Conservation (phyloP, 2,797 vertebrate species). For the Euthynnus affinis region DNA sequence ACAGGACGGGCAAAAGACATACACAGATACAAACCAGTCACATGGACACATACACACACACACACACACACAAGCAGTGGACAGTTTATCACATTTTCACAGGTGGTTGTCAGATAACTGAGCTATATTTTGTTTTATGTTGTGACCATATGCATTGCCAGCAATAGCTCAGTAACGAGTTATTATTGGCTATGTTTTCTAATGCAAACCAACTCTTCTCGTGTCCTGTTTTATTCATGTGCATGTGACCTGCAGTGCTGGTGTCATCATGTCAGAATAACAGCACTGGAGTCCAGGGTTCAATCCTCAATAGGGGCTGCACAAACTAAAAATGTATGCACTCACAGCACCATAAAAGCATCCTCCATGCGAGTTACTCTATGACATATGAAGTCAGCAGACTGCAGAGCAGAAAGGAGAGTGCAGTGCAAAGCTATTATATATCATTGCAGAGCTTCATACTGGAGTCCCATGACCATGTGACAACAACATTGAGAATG, state of each 20-base stretch:
- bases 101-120: too few species aligned
- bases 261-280: neutral
- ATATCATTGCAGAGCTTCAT: neutral
- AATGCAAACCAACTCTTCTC: neutral
- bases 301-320: neutral
- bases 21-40: neutral
- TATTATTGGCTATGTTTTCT: neutral
- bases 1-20: neutral
- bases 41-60: neutral
- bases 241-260: neutral
- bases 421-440: neutral
- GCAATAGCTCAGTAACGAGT: neutral
- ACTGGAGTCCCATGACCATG: neutral
- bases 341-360: neutral
- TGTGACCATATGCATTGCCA: neutral
- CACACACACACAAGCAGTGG: neutral
- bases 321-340: constrained; percentile 1
- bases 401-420: neutral
- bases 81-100: neutral
- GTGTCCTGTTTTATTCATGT: constrained; percentile 16
- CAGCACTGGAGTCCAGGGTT: neutral
- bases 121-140: neutral
- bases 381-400: neutral
- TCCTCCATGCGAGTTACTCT: neutral
- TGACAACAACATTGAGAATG: neutral